These are phyloP conservation scores for Sycobia sp. DNA, from an alignment of 1,140 invertebrate genomes.

Conservation along the genomic window DNA sequence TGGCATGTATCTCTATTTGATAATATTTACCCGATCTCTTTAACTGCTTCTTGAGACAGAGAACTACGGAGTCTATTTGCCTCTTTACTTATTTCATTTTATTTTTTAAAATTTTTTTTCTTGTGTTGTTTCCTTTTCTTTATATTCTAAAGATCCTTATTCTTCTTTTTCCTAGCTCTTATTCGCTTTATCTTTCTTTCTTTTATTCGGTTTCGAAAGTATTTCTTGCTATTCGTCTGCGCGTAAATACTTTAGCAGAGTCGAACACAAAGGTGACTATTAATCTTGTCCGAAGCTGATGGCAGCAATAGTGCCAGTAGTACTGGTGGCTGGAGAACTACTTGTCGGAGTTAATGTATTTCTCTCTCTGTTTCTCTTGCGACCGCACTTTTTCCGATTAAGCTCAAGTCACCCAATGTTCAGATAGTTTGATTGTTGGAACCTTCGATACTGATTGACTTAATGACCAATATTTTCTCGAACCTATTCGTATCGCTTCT, in stretches of 20 bases:
- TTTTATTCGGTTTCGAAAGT: no score
- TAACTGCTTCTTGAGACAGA: no score
- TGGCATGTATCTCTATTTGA: no score
- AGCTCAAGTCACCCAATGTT: no score
- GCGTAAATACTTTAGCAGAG: conserved; percentile 23
- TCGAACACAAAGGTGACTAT: conserved; percentile 16
- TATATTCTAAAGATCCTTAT: no score
- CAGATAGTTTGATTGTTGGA: not conserved
- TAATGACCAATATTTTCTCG: not conserved
- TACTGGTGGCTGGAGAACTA: not conserved
- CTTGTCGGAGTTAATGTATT: not conserved
- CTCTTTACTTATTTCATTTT: no score
- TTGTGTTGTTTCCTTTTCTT: no score
- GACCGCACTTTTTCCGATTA: no score
- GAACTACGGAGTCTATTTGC: no score
- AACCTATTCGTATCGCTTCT: not conserved
- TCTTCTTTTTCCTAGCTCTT: not conserved
- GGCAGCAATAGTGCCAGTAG: not conserved
- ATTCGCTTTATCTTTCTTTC: not conserved
- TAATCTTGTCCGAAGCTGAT: conserved; percentile 1
- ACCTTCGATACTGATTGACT: not conserved
- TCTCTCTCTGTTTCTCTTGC: not conserved
- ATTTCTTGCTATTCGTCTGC: conserved; percentile 10
- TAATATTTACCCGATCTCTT: no score
- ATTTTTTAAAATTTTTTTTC: no score